Evolutionary conservation across 64 coral and sea anemone species (phyloP).

Genomic region (Porites lutea): DNA sequence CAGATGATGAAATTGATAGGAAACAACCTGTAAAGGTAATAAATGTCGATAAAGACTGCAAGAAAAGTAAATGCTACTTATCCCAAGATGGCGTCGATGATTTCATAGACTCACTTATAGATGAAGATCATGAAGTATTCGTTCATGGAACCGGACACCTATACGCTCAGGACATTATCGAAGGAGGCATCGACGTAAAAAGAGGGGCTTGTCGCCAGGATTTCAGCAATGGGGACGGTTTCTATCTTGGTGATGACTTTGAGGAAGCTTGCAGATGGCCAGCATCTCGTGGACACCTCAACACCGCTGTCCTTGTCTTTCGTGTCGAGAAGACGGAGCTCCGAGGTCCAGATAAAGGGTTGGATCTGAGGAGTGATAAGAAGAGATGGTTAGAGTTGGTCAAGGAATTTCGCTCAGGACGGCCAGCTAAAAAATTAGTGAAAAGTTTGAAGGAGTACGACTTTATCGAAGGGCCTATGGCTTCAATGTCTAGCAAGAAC

Average conservation of each 20-base stretch:
- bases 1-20: not conserved
- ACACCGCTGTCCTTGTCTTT: slow-evolving; percentile 75
- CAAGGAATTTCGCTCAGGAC: slow-evolving; percentile 8
- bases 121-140: slow-evolving; percentile 2
- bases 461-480: slow-evolving; percentile 72
- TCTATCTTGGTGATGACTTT: slow-evolving; percentile 43
- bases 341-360: not conserved
- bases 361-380: not conserved
- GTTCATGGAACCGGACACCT: slow-evolving; percentile 80
- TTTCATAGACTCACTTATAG: not conserved
- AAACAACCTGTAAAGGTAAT: not conserved
- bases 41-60: not conserved
- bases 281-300: not conserved
- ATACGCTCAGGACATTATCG: slow-evolving; percentile 49
- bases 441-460: slow-evolving; percentile 20
- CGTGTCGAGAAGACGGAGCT: slow-evolving; percentile 1
- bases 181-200: slow-evolving; percentile 47
- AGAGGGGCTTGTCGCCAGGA: slow-evolving; percentile 31
- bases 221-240: slow-evolving; percentile 70
- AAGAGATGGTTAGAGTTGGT: slow-evolving; percentile 27
- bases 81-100: not conserved
- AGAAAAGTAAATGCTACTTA: not conserved
- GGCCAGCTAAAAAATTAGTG: not conserved
- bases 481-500: not conserved
- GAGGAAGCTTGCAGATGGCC: slow-evolving; percentile 27